Conservation (phyloP, 2,888 invertebrate species). For the Sipha maydis region DNA sequence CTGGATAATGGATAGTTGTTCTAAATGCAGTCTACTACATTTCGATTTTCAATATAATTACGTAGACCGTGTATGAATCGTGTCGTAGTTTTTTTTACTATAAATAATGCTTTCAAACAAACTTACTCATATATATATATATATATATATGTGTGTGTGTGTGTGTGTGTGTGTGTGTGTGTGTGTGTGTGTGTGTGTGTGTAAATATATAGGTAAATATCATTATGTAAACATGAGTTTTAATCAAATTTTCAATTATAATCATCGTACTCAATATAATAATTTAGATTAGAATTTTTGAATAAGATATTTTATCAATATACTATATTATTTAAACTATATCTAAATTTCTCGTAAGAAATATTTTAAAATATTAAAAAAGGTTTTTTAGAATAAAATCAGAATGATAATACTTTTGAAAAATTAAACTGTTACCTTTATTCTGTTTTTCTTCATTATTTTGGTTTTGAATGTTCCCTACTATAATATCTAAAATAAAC, state of each 20-base stretch:
- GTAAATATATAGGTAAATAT: no score
- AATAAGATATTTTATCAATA: not conserved
- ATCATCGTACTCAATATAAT: not conserved
- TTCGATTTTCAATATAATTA: not conserved
- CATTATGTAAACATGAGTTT: not conserved
- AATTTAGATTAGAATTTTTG: not conserved
- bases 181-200: no score
- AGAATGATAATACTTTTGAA: conserved; percentile 4
- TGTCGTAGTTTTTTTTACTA: no score
- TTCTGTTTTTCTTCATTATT: not conserved
- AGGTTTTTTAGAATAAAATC: conserved; percentile 10
- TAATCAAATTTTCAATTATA: no score
- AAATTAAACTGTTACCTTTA: not conserved
- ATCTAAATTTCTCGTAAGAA: not conserved
- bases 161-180: no score
- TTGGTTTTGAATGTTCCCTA: not conserved
- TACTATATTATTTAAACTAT: not conserved
- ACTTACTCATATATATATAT: no score
- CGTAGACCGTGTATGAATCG: not conserved
- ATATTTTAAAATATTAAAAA: not conserved
- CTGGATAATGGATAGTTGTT: not conserved
- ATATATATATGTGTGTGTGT: no score
- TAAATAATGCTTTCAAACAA: no score
- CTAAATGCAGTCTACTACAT: not conserved
- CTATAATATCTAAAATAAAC: not conserved